Evolutionary conservation across 2,797 vertebrate genomes (phyloP), one percentile per base, ranked within the genome.

Genomic region (Pteropus rufus): DNA sequence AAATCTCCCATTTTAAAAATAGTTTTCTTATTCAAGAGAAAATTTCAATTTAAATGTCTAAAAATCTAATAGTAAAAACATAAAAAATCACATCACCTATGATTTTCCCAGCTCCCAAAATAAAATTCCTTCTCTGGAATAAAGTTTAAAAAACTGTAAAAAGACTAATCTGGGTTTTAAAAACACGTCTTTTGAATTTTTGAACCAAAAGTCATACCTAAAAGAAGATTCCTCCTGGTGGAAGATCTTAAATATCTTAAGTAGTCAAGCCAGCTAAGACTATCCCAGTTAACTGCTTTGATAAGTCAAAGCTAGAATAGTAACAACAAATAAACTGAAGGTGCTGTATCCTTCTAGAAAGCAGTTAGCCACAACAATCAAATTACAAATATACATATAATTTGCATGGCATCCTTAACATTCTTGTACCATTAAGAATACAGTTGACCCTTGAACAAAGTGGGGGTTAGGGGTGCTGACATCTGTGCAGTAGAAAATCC

Each of bases 71-170:
- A 84, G 26, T 26, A 89, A 86, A 80, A 87, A 91, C 73, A 44
- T 23, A 60, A 49, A 49, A 58, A 85, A 92, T 83, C 46, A 11
- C 7, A 89, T 87, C 80, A 90, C 60, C 49, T 93, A 81, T 90
- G 67, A 72, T 87, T 39, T 91, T 96, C 77, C 65, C 21, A 95
- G 54, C 46, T 88, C 73, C 58, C 46, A 24, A 94, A 94, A 93
- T 81, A 96, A 92, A 92, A 94, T 83, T 75, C 94, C 39, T 88
- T 93, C 79, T 95, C 70, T 80, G 54, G 24, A 93, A 87, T 82
- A 92, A 95, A 92, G 67, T 94, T 96, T 92, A 31, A 91, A 65
- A 92, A 94, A 72, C 73, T 82, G 76, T 84, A 93, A 89, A 62
- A 96, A 79, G 65, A 69, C 67, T 88, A 64, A 41, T 70, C 58